A percentile compares a stretch with the other conserved stretches of the same genome.
Conservation (phyloP, 2,113 vertebrate species). For the Prionailurus bengalensis region DNA sequence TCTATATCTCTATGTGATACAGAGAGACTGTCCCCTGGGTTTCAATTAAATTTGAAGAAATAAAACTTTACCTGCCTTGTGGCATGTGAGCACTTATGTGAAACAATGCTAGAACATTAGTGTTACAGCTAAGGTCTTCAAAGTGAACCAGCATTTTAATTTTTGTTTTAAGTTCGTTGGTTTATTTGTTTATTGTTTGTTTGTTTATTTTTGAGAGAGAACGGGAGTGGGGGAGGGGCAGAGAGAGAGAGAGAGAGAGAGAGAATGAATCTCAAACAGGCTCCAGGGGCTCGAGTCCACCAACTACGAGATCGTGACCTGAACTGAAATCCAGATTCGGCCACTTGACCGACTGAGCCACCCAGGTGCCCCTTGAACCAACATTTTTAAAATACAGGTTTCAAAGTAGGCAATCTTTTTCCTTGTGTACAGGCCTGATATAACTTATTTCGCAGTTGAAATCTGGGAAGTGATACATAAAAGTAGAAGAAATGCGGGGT, state of each 20-base stretch:
- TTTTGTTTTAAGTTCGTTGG: too few relatives aligned
- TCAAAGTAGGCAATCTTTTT: background rate
- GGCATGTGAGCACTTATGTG: conserved; percentile 67
- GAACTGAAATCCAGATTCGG: too few relatives aligned
- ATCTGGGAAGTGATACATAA: background rate
- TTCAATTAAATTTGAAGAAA: conserved; percentile 80
- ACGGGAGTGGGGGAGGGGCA: too few relatives aligned
- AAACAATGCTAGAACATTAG: conserved; percentile 33
- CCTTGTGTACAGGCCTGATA: background rate
- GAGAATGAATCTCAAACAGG: too few relatives aligned
- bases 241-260: too few relatives aligned
- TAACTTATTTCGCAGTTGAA: background rate
- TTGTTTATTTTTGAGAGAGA: too few relatives aligned
- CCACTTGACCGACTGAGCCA: too few relatives aligned
- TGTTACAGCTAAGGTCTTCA: background rate
- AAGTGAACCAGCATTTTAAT: background rate
- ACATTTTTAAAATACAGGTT: background rate
- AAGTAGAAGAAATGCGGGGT: background rate
- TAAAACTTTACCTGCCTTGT: conserved; percentile 42
- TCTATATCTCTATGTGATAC: conserved; percentile 24
- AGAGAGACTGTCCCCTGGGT: conserved; percentile 72
- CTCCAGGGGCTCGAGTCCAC: too few relatives aligned
- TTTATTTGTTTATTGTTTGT: too few relatives aligned
- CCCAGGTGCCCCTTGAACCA: background rate
- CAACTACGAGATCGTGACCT: too few relatives aligned